Percentiles rank a stretch among this genome's conserved stretches.
Conservation (phyloP, 2,113 vertebrate species). For the Acinonyx jubatus region DNA sequence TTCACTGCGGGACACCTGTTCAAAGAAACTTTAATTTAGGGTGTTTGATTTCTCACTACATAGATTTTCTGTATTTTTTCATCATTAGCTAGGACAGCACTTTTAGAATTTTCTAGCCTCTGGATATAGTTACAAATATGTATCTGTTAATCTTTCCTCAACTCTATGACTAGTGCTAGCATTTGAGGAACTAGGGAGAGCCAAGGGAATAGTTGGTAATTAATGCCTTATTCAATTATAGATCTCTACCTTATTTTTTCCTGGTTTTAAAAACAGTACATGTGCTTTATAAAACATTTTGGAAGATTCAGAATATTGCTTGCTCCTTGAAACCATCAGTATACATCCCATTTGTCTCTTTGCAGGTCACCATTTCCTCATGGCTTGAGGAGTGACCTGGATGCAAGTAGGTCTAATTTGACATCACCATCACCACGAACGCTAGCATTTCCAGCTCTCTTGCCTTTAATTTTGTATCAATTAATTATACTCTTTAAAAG, state of each 20-base stretch:
- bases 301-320: background rate
- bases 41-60: background rate
- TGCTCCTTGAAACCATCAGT: constrained; percentile 33
- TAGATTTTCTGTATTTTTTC: constrained; percentile 35
- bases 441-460: constrained; percentile 19
- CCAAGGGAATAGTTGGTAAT: constrained; percentile 9
- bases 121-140: constrained; percentile 21
- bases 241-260: background rate
- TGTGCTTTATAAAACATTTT: constrained; percentile 9
- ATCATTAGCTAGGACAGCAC: background rate
- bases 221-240: constrained; percentile 35
- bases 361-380: background rate
- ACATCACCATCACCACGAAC: background rate
- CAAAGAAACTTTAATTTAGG: background rate
- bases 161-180: background rate
- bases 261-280: background rate
- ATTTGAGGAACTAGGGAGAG: background rate
- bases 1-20: background rate
- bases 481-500: constrained; percentile 33
- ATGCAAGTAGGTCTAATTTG: background rate
- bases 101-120: constrained; percentile 21
- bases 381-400: background rate
- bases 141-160: constrained; percentile 25
- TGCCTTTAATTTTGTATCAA: constrained; percentile 36
- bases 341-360: background rate